A percentile compares a stretch with the other conserved stretches of the same genome.
These are phyloP conservation scores for Daubentonia madagascariensis DNA, from an alignment of 2,113 vertebrate genomes.

Conservation along the genomic window DNA sequence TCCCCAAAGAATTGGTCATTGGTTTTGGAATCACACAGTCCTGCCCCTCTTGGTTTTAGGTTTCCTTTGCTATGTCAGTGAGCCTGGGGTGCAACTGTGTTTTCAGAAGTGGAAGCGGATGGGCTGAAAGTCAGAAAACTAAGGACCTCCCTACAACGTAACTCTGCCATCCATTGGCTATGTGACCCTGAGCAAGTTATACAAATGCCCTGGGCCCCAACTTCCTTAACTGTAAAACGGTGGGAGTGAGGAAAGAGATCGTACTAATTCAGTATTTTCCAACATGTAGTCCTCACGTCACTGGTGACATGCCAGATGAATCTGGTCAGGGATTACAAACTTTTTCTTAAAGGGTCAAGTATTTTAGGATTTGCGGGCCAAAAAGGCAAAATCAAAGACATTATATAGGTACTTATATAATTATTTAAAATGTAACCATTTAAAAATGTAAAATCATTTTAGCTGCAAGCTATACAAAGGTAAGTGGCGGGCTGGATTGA, in stretches of 20 bases:
- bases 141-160: not conserved
- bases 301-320: not conserved
- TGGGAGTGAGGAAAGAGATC: not conserved
- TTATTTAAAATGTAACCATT: not conserved
- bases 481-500: not conserved
- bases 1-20: not conserved
- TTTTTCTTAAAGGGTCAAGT: not conserved
- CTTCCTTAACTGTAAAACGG: not conserved
- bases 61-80: not conserved
- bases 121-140: not conserved
- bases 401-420: not conserved
- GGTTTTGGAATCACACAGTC: not conserved
- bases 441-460: conserved; percentile 13
- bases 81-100: not conserved
- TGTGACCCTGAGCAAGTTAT: not conserved
- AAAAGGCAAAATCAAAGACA: conserved; percentile 10
- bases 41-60: not conserved
- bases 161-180: not conserved
- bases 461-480: not conserved
- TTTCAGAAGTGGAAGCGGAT: not conserved
- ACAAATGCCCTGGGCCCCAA: not conserved
- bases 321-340: not conserved
- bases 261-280: not conserved
- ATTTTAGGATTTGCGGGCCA: not conserved
- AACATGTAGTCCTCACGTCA: rapidly evolving